A percentile compares a stretch with the other conserved stretches of the same genome.
Evolutionary conservation across 2,113 vertebrate species (phyloP).

Genomic region (Limanda limanda): DNA sequence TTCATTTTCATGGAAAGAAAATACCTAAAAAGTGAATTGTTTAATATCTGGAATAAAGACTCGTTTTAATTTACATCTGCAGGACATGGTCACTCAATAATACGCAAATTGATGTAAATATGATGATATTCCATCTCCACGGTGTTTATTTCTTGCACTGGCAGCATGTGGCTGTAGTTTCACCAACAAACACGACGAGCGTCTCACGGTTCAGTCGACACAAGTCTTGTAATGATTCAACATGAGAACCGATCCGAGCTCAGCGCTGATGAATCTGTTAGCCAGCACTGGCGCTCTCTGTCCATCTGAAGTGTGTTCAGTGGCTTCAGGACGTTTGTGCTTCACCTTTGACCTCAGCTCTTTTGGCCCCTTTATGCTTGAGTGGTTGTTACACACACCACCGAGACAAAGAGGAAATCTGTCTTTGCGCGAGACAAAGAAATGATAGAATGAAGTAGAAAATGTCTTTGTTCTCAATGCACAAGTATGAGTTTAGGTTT

Average conservation of each 20-base stretch:
- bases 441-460: neutral
- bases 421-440: neutral
- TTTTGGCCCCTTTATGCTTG: slow-evolving; percentile 39
- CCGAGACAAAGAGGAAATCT: slow-evolving; percentile 44
- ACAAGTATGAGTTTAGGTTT: neutral
- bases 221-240: neutral
- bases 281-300: neutral
- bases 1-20: no score
- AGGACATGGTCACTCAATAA: no score
- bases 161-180: slow-evolving; percentile 5
- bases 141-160: neutral
- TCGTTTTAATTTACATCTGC: no score
- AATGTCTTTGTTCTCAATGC: neutral
- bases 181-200: neutral
- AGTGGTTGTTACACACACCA: slow-evolving; percentile 49
- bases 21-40: no score
- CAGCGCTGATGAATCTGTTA: slow-evolving; percentile 18
- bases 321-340: neutral
- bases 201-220: slow-evolving; percentile 7
- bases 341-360: slow-evolving; percentile 49
- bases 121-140: no score
- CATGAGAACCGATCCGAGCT: slow-evolving; percentile 24
- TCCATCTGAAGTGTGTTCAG: neutral
- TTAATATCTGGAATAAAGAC: no score
- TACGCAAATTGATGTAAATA: no score